A percentile compares a stretch with the other conserved stretches of the same genome.
phyloP scores from a whole-genome alignment of 2,888 invertebrate genomes.

The Pasiphila rectangulata region DNA sequence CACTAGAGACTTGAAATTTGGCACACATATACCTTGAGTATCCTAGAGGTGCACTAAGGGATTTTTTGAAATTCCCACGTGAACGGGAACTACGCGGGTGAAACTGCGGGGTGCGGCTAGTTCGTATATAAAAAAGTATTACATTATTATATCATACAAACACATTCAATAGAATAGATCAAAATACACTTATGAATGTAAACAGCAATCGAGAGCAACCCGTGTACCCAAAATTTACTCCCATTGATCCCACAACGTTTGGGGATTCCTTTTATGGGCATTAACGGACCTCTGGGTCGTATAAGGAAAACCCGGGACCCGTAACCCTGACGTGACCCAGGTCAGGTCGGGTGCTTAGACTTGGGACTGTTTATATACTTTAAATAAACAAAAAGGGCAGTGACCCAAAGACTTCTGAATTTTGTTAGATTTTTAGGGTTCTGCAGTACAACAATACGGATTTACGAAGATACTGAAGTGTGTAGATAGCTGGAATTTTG shows the following conservation, averaged over 20 bases:
- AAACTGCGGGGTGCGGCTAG: too few relatives aligned
- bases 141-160: too few relatives aligned
- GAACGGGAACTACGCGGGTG: too few relatives aligned
- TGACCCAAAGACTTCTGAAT: slow-evolving; percentile 2
- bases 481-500: too few relatives aligned
- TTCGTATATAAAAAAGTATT: too few relatives aligned
- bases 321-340: slow-evolving; percentile 27
- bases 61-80: too few relatives aligned
- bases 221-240: background rate
- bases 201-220: too few relatives aligned
- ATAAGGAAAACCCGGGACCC: slow-evolving; percentile 51
- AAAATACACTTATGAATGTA: background rate
- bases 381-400: slow-evolving; percentile 24
- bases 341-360: slow-evolving; percentile 15
- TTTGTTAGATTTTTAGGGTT: background rate
- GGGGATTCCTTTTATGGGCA: slow-evolving; percentile 22
- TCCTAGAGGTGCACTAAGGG: too few relatives aligned
- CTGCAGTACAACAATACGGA: too few relatives aligned
- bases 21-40: too few relatives aligned
- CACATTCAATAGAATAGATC: background rate
- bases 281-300: slow-evolving; percentile 44
- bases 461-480: too few relatives aligned
- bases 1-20: too few relatives aligned
- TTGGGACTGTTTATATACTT: slow-evolving; percentile 13
- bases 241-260: background rate